Conservation (phyloP, 2,888 invertebrate species). For the Willowsia nigromaculata region DNA sequence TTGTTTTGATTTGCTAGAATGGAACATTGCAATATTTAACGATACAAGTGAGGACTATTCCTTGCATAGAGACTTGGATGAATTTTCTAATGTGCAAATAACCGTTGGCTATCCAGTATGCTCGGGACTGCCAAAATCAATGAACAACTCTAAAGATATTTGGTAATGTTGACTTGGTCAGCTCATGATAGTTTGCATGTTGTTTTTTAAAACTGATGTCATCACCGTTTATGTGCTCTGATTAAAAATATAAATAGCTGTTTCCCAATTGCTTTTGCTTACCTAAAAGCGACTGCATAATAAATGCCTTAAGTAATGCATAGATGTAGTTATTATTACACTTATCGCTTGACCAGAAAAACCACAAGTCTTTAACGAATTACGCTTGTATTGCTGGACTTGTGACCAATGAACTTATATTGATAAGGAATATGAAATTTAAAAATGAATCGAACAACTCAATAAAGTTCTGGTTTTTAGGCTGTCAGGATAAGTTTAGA, state of each 20-base stretch:
- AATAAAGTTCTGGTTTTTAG: no score
- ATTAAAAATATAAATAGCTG: no score
- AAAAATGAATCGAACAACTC: no score
- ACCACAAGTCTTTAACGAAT: constrained; percentile 3
- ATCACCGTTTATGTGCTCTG: no score
- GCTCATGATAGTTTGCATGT: background rate
- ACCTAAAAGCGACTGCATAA: background rate
- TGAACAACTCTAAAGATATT: constrained; percentile 67
- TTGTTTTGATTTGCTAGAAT: background rate
- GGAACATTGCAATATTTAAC: constrained; percentile 63
- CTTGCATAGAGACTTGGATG: constrained; percentile 44
- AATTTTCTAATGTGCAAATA: background rate
- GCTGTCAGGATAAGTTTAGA: no score
- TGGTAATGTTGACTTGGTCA: constrained; percentile 48
- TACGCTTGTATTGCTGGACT: no score
- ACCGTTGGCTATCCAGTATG: constrained; percentile 59
- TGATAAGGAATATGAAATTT: background rate
- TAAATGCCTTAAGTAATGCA: background rate
- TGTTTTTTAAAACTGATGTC: no score
- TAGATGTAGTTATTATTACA: background rate
- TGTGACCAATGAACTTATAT: background rate
- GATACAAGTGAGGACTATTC: constrained; percentile 34
- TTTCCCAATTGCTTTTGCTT: background rate
- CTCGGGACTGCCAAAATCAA: background rate
- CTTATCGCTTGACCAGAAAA: constrained; percentile 7